A percentile compares a stretch with the other conserved stretches of the same genome.
These are phyloP conservation scores for Solenopsis invicta DNA, from an alignment of 1,140 invertebrate genomes.

Conservation along the genomic window DNA sequence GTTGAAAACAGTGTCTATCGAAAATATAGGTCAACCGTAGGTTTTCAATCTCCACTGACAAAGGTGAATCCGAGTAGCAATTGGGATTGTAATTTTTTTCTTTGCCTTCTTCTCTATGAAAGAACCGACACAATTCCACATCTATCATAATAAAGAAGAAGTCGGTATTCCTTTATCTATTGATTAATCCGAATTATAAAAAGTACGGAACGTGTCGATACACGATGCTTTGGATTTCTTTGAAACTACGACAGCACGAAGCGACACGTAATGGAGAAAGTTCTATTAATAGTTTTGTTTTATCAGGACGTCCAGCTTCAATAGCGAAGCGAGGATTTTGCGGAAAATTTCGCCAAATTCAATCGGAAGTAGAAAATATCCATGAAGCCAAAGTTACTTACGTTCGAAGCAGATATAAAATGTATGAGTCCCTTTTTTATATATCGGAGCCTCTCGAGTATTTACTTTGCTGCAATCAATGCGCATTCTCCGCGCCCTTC, in stretches of 20 bases:
- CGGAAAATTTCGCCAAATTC: background rate
- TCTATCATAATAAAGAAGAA: background rate
- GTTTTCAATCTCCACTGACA: slow-evolving; percentile 48
- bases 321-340: background rate
- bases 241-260: background rate
- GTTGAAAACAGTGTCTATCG: slow-evolving; percentile 43
- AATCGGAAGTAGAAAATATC: background rate
- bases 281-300: background rate
- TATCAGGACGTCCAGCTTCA: background rate
- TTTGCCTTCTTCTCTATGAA: background rate
- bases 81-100: slow-evolving; percentile 4
- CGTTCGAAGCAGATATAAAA: background rate
- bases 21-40: slow-evolving; percentile 47
- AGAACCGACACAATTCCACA: background rate
- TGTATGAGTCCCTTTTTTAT: background rate
- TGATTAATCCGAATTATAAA: background rate
- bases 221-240: background rate
- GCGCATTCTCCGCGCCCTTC: slow-evolving; percentile 5
- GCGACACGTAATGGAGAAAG: background rate
- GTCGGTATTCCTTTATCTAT: background rate
- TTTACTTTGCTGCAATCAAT: slow-evolving; percentile 1
- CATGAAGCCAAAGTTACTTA: background rate
- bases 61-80: slow-evolving; percentile 20
- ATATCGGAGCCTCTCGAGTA: background rate
- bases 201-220: background rate